Percentiles rank a stretch among this genome's conserved stretches.
Conservation (phyloP, 2,888 invertebrate genomes). For the Mythimna impura region DNA sequence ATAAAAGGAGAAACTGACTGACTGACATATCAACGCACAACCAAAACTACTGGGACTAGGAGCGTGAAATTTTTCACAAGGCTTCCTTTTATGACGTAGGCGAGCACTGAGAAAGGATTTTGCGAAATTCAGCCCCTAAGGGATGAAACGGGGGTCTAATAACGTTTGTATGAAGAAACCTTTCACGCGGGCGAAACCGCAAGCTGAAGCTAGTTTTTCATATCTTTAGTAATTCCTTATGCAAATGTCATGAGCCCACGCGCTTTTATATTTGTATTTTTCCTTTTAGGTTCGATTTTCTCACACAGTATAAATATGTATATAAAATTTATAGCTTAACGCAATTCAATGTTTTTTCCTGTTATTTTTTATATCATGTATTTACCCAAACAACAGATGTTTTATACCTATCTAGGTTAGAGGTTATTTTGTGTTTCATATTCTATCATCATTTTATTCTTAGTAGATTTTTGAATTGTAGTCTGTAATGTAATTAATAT, state of each 20-base stretch:
- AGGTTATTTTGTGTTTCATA: background rate
- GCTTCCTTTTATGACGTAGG: no score
- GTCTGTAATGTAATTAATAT: background rate
- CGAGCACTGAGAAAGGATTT: no score
- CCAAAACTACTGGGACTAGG: no score
- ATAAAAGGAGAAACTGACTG: no score
- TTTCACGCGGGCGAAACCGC: no score
- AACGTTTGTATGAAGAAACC: no score
- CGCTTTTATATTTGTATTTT: constrained; percentile 2
- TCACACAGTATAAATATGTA: background rate
- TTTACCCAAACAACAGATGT: constrained; percentile 1
- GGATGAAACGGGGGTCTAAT: no score
- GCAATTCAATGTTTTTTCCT: background rate
- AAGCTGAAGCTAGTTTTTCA: background rate
- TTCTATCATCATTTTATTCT: background rate
- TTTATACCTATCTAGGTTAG: background rate
- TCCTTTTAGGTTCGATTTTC: background rate
- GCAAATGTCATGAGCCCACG: constrained; percentile 17
- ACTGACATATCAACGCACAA: no score
- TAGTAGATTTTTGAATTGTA: background rate
- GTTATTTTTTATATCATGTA: background rate
- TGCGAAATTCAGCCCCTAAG: no score
- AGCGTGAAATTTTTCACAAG: no score
- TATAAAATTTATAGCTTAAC: background rate
- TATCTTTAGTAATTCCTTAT: constrained; percentile 21